Evolutionary conservation across 2,888 invertebrate genomes (phyloP).

Genomic region (Eupithecia tripunctaria): DNA sequence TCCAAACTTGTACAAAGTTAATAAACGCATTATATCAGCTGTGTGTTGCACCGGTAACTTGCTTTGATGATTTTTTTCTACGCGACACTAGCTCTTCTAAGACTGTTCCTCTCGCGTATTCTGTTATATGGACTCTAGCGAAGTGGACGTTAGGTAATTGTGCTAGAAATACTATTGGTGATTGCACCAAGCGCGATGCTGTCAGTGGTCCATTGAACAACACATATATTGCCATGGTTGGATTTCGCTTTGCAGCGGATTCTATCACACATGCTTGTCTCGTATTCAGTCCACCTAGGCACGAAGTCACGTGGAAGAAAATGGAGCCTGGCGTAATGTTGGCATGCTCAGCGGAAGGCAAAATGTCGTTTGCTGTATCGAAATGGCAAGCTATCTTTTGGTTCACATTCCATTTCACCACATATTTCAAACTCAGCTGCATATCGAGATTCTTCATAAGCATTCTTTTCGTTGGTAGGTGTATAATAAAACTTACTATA

Average conservation of each 20-base stretch:
- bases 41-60: not conserved
- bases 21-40: not conserved
- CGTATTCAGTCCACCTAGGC: not conserved
- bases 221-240: not conserved
- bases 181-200: not conserved
- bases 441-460: not conserved
- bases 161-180: not conserved
- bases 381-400: slow-evolving; percentile 3
- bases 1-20: slow-evolving; percentile 5
- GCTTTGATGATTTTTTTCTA: slow-evolving; percentile 47
- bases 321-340: not conserved
- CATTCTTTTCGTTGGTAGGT: slow-evolving; percentile 3
- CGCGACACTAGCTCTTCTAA: slow-evolving; percentile 44
- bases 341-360: slow-evolving; percentile 1
- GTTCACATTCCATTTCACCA: not conserved
- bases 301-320: not conserved
- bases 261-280: not conserved
- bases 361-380: slow-evolving; percentile 1
- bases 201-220: not conserved
- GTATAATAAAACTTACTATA: not conserved
- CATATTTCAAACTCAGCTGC: not conserved
- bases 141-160: not conserved
- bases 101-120: slow-evolving; percentile 12
- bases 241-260: not conserved
- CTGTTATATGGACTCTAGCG: not conserved